Percentiles rank a stretch among this genome's conserved stretches.
These are phyloP conservation scores for Phaenicophaeus curvirostris DNA, from an alignment of 2,797 vertebrate species.

Conservation along the genomic window DNA sequence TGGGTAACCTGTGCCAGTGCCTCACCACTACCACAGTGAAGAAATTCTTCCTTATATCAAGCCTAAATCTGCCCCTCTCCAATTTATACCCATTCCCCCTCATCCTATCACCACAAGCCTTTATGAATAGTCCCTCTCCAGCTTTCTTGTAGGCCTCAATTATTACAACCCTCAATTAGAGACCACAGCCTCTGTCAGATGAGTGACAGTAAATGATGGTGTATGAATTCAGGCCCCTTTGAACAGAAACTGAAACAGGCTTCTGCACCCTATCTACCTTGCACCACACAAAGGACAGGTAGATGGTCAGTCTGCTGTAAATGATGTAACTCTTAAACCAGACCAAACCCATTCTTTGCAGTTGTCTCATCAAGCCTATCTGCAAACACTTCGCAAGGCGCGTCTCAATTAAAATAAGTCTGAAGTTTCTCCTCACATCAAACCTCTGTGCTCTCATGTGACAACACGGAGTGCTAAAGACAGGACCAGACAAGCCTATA, in stretches of 20 bases:
- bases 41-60: too few relatives aligned
- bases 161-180: neutral
- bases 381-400: neutral
- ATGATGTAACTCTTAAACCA: neutral
- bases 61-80: too few relatives aligned
- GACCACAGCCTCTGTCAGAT: neutral
- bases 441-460: accelerated
- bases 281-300: neutral
- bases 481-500: neutral
- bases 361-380: neutral
- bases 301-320: neutral
- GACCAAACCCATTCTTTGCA: neutral
- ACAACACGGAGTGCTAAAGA: neutral
- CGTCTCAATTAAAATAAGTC: neutral
- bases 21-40: too few relatives aligned
- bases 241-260: neutral
- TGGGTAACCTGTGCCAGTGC: too few relatives aligned
- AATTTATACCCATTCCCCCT: too few relatives aligned
- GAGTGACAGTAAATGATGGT: neutral
- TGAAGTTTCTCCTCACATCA: neutral
- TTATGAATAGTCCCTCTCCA: too few relatives aligned
- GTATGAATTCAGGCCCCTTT: neutral
- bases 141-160: too few relatives aligned
- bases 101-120: too few relatives aligned
- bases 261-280: neutral